phyloP scores from a whole-genome alignment of 2,797 vertebrate genomes.

The Pseudochaenichthys georgianus region DNA sequence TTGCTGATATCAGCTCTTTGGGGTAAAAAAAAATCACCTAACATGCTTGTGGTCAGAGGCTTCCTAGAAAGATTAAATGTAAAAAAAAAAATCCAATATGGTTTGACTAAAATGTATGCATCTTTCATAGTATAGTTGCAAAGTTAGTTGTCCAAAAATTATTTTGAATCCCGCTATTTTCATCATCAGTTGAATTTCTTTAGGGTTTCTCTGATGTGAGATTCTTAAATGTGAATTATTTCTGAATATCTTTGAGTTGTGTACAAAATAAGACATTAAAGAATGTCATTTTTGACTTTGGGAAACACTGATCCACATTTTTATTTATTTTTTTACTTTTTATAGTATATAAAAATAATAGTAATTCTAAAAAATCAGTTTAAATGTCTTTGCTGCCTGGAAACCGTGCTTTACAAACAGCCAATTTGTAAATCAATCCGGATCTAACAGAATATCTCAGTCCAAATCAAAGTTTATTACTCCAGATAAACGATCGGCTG shows the following conservation, averaged over 20 bases:
- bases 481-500: slow-evolving; percentile 66
- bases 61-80: slow-evolving; percentile 5
- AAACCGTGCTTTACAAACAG: slow-evolving; percentile 35
- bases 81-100: background rate
- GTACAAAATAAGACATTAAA: no score
- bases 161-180: no score
- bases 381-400: slow-evolving; percentile 27
- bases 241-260: no score
- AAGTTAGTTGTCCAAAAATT: no score
- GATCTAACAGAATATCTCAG: slow-evolving; percentile 60
- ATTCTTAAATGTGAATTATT: no score
- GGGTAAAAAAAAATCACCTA: slow-evolving; percentile 57
- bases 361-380: background rate
- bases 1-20: slow-evolving; percentile 78
- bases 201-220: no score
- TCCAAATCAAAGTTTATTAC: slow-evolving; percentile 60
- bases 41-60: slow-evolving; percentile 55
- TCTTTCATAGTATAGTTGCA: background rate
- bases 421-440: slow-evolving; percentile 61
- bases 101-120: background rate
- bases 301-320: no score
- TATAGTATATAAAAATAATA: no score
- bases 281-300: no score
- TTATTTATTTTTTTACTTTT: no score
- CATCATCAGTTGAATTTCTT: no score